phyloP scores from a whole-genome alignment of 1,140 invertebrate species.

The Panagrolaimus sp. region DNA sequence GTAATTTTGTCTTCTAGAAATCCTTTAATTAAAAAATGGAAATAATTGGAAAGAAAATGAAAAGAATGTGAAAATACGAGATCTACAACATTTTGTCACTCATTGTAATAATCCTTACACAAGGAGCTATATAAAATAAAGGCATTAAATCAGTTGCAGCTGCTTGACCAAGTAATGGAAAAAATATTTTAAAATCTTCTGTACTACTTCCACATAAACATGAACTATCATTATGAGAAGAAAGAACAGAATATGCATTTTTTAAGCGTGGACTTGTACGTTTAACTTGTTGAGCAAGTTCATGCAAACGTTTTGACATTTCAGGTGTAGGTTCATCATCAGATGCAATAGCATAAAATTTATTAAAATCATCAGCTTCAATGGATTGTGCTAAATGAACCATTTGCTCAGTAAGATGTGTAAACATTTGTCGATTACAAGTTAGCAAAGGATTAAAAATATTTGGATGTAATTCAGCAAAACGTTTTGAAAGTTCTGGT shows the following conservation, averaged over 20 bases:
- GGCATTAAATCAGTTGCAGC: constrained; percentile 12
- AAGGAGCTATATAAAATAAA: neutral
- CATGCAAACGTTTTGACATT: constrained; percentile 5
- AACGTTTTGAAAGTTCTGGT: constrained; percentile 16
- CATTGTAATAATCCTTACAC: neutral
- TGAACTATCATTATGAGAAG: neutral
- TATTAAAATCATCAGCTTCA: constrained; percentile 10
- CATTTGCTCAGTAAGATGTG: constrained; percentile 25
- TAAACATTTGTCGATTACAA: constrained; percentile 41
- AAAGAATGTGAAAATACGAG: no score
- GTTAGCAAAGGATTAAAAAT: constrained; percentile 39
- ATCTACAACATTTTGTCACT: no score
- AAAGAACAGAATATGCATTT: constrained; percentile 2
- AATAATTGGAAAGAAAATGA: no score
- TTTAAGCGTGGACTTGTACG: neutral
- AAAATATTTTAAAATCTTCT: neutral
- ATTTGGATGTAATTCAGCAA: constrained; percentile 23
- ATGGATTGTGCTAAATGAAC: constrained; percentile 17
- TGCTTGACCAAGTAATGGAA: constrained; percentile 4
- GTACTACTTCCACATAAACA: neutral
- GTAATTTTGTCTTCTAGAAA: no score
- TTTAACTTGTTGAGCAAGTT: constrained; percentile 14
- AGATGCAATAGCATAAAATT: neutral
- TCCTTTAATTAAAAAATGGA: no score
- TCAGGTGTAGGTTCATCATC: constrained; percentile 1